These are phyloP conservation scores for Orthonyx spaldingii DNA, from an alignment of 2,113 vertebrate genomes.

Conservation along the genomic window DNA sequence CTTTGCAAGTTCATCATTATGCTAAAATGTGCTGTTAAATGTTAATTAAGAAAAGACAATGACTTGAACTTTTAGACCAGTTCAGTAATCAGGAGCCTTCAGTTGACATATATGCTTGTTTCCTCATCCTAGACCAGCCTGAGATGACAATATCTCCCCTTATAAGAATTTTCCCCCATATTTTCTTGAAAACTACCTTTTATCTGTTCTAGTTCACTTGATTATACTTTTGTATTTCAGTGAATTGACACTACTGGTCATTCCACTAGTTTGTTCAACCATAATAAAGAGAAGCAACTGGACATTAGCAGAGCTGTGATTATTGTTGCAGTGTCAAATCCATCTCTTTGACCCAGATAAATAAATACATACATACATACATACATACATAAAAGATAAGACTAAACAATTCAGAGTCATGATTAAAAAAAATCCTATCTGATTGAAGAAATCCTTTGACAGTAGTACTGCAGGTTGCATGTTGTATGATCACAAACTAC, in stretches of 20 bases:
- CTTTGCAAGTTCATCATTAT: not conserved
- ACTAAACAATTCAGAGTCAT: not conserved
- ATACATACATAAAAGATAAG: not conserved
- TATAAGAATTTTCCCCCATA: not conserved
- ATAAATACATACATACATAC: not conserved
- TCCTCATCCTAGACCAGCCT: not conserved
- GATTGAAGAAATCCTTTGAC: not conserved
- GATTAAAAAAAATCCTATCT: not conserved
- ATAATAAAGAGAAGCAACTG: not conserved
- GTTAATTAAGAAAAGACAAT: not conserved
- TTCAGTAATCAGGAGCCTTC: not conserved
- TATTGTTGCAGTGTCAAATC: not conserved
- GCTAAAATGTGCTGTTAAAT: not conserved
- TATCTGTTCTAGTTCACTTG: not conserved
- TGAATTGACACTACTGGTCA: conserved; percentile 1
- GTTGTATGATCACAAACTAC: not conserved
- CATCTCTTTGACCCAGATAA: not conserved
- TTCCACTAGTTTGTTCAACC: not conserved
- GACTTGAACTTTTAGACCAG: not conserved
- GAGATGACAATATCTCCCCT: not conserved
- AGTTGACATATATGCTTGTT: not conserved
- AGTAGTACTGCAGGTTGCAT: not conserved
- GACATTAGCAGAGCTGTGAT: not conserved
- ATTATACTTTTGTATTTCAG: conserved; percentile 22
- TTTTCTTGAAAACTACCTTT: not conserved